These are phyloP conservation scores for Ectropis crepuscularia DNA, from an alignment of 2,888 invertebrate species.

Conservation along the genomic window DNA sequence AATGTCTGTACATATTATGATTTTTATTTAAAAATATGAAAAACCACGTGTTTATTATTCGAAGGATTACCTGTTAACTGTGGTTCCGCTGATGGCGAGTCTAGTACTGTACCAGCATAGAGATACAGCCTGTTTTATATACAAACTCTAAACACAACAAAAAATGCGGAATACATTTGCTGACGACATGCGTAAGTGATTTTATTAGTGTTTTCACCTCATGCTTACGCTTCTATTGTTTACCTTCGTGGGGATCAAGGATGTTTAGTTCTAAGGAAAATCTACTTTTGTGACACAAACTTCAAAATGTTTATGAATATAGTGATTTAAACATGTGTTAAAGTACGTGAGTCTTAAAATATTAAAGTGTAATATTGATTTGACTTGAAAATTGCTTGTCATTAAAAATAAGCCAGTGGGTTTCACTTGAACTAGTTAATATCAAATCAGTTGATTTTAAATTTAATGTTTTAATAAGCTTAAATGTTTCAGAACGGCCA, in stretches of 20 bases:
- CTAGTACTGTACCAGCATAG: constrained; percentile 3
- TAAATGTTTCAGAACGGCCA: no score
- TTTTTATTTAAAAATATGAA: neutral
- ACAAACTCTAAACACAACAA: constrained; percentile 5
- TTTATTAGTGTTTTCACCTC: constrained; percentile 8
- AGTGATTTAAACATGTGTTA: no score
- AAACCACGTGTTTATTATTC: neutral
- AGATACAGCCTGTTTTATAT: constrained; percentile 7
- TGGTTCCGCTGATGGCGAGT: constrained; percentile 3
- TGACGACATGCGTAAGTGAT: constrained; percentile 6
- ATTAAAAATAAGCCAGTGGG: no score
- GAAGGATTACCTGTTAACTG: constrained; percentile 2
- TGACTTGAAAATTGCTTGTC: no score
- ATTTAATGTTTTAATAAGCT: no score
- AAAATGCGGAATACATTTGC: neutral
- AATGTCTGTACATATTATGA: no score
- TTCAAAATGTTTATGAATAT: neutral
- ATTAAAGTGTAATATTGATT: no score
- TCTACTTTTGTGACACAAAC: neutral
- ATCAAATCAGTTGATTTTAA: no score
- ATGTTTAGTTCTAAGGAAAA: neutral
- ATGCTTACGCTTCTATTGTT: neutral
- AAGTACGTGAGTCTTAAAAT: no score
- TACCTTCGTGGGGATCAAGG: constrained; percentile 21
- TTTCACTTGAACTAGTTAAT: no score